These are phyloP conservation scores for Thamnophis sirtalis DNA, from an alignment of 2,113 vertebrate genomes.

Conservation along the genomic window DNA sequence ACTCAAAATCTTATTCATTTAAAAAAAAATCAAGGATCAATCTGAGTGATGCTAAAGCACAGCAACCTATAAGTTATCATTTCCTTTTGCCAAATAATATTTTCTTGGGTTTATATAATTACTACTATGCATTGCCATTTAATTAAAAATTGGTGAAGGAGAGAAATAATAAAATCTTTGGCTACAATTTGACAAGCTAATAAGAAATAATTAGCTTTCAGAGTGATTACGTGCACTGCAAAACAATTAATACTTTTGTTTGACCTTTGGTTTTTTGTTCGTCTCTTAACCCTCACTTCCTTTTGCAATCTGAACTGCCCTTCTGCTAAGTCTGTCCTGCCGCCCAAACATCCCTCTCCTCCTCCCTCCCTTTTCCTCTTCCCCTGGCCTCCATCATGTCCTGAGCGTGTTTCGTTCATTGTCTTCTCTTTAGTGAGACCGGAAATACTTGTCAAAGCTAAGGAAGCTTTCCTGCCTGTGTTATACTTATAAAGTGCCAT, in stretches of 20 bases:
- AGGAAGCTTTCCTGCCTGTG: slow-evolving; percentile 25
- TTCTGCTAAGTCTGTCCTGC: not conserved
- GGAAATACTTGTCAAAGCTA: not conserved
- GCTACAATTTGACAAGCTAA: not conserved
- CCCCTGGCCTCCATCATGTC: slow-evolving; percentile 2
- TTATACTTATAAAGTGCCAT: slow-evolving; percentile 23
- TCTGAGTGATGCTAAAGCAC: not conserved
- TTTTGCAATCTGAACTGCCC: not conserved
- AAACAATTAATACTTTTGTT: not conserved
- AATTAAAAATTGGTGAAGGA: not conserved
- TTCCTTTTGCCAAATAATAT: not conserved
- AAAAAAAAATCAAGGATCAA: not conserved
- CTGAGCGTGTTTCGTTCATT: not conserved
- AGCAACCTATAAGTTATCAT: not conserved
- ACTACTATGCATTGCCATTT: not conserved
- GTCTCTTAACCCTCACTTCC: not conserved
- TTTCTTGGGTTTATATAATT: not conserved
- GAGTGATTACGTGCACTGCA: not conserved
- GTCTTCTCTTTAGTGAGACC: not conserved
- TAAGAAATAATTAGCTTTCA: not conserved
- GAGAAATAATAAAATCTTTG: not conserved
- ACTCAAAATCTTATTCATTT: not conserved
- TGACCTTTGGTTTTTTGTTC: not conserved
- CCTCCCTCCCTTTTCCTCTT: slow-evolving; percentile 1
- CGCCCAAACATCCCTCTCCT: not conserved